Base-by-base conservation (phyloP, 2,888 invertebrate genomes). In the Tethea ocularis region DNA sequence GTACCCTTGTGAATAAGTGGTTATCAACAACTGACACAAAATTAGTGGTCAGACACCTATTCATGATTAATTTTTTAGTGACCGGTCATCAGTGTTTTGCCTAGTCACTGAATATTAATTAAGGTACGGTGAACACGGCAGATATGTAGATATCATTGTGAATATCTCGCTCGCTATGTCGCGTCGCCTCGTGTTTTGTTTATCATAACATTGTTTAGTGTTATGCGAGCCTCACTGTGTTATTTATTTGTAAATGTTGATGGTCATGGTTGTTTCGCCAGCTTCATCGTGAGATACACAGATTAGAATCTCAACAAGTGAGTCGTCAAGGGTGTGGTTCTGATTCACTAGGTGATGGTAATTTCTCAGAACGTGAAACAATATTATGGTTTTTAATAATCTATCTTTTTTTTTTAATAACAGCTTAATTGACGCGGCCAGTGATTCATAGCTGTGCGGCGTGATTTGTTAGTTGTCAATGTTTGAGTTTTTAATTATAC, bases 401-500 rank as follows among this genome's bases (percentile, higher is more conserved):
- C 78, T 75, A 83, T 77, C 77, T 76, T 82, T 80, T 69, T n/a
- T 67, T 69, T 41, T 64, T 82, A 86, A 86, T 86, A 84, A 87
- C 84, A 85, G 82, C 33, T 87, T 91, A 89, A 91, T 91, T 90
- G 91, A 87, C 82, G 77, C 76, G 76, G 71, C 64, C 67, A 68
- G 81, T 89, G 88, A 89, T 87, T 91, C 88, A 90, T 88, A 78
- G 80, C 69, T 71, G 74, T 77, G 68, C 67, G 69, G 75, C 73
- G 77, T 85, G 83, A 89, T 89, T 90, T 88, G 89, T 89, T 86
- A 82, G 82, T 85, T 86, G 90, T 89, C 90, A 87, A 87, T 88
- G 84, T 87, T 91, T 89, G 87, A 91, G 87, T 87, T 91, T 91
- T 90, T 91, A 92, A 91, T 91, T 91, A 88, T 73, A 88, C 88